Evolutionary conservation across 2,797 vertebrate species (phyloP).

Genomic region (Manis crassicaudata): DNA sequence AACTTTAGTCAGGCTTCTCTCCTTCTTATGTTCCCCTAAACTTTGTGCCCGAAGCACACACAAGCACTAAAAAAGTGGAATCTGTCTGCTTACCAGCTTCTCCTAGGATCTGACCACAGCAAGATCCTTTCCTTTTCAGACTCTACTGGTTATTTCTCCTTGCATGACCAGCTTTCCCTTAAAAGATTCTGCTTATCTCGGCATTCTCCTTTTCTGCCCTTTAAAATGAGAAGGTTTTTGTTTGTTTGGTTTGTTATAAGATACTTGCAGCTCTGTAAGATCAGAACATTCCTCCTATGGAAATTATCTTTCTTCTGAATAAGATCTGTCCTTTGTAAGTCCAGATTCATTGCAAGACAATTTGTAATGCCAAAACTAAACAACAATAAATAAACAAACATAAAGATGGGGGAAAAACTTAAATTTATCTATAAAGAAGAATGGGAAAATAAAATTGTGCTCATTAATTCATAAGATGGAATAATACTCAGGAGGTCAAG

Average conservation of each 20-base stretch:
- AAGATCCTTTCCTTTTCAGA: background rate
- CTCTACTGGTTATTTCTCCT: background rate
- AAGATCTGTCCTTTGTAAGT: background rate
- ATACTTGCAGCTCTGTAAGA: background rate
- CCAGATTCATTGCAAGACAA: background rate
- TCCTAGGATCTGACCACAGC: background rate
- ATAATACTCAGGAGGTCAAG: background rate
- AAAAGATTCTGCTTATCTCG: background rate
- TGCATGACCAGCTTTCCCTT: background rate
- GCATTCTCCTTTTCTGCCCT: background rate
- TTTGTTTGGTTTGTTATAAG: background rate
- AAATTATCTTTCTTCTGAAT: background rate
- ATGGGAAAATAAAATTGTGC: background rate
- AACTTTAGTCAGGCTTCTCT: background rate
- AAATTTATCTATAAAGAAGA: background rate
- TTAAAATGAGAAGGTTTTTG: background rate
- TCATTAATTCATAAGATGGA: background rate
- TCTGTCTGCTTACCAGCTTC: background rate
- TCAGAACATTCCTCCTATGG: background rate
- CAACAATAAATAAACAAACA: background rate
- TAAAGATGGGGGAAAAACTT: background rate
- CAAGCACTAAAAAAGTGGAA: background rate
- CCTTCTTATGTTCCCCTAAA: background rate
- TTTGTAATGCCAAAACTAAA: background rate
- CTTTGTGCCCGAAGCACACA: background rate